These are phyloP conservation scores for Arremon brunneinucha DNA, from an alignment of 2,797 vertebrate species.

Conservation along the genomic window DNA sequence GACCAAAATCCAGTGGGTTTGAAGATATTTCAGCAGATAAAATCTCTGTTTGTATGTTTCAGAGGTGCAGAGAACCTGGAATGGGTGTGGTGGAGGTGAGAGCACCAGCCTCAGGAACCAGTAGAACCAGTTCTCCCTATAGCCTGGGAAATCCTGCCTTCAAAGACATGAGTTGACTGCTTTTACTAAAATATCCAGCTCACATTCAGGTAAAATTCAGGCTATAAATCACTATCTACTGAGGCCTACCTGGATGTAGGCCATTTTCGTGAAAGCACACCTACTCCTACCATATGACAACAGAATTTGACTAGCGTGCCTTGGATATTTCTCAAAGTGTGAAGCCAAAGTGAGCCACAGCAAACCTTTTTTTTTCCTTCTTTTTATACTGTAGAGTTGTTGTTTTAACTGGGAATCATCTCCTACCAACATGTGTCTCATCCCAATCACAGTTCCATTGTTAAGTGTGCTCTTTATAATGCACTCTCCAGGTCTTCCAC, in stretches of 20 bases:
- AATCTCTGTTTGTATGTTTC: slow-evolving; percentile 32
- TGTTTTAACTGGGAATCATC: not conserved
- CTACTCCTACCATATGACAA: not conserved
- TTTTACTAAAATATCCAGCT: slow-evolving; percentile 32
- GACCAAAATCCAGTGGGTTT: not conserved
- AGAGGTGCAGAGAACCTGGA: not conserved
- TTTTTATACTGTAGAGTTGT: not conserved
- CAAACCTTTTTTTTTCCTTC: not conserved
- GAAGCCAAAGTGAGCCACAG: not conserved
- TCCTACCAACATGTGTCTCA: not conserved
- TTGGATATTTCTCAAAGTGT: not conserved
- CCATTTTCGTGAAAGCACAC: not conserved
- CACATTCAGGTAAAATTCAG: not conserved
- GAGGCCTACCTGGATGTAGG: not conserved
- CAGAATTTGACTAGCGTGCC: not conserved
- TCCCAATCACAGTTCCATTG: not conserved
- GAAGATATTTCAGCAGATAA: slow-evolving; percentile 25
- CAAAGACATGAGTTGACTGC: slow-evolving; percentile 24
- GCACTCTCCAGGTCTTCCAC: not conserved
- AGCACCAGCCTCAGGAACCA: slow-evolving; percentile 25
- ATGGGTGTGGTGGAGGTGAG: slow-evolving; percentile 37
- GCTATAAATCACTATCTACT: not conserved
- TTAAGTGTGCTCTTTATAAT: not conserved
- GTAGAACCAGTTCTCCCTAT: slow-evolving; percentile 39
- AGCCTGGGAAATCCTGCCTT: slow-evolving; percentile 50